These are phyloP conservation scores for Peromyscus nudipes DNA, from an alignment of 2,797 vertebrate species.

Conservation along the genomic window DNA sequence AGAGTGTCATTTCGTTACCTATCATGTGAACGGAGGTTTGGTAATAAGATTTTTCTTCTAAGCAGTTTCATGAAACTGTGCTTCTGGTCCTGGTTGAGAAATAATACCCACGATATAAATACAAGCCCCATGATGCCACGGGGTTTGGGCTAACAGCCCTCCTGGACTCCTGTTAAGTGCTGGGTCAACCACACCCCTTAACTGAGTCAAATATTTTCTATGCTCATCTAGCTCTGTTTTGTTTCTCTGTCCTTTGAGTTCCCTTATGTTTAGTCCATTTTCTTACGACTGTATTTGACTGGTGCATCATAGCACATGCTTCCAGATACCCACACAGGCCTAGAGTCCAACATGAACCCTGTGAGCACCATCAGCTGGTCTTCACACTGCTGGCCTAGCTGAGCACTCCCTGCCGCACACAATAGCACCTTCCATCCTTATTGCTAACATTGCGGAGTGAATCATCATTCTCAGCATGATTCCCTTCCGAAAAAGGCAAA, in stretches of 20 bases:
- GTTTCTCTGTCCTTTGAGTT: background rate
- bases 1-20: background rate
- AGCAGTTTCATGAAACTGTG: background rate
- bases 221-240: background rate
- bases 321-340: background rate
- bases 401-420: background rate
- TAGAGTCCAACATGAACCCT: background rate
- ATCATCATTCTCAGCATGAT: background rate
- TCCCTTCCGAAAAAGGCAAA: background rate
- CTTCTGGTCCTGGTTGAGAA: background rate
- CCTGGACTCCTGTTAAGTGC: background rate
- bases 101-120: background rate
- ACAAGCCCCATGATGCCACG: background rate
- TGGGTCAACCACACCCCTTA: background rate
- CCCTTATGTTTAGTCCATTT: background rate
- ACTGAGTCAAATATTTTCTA: background rate
- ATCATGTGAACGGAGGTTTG: background rate
- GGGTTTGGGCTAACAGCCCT: background rate
- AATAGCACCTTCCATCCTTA: background rate
- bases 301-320: background rate
- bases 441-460: background rate
- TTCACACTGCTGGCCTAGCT: background rate
- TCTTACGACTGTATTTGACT: background rate
- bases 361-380: background rate
- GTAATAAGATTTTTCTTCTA: background rate